Conservation (phyloP, 2,113 vertebrate genomes). For the Todiramphus chloris region DNA sequence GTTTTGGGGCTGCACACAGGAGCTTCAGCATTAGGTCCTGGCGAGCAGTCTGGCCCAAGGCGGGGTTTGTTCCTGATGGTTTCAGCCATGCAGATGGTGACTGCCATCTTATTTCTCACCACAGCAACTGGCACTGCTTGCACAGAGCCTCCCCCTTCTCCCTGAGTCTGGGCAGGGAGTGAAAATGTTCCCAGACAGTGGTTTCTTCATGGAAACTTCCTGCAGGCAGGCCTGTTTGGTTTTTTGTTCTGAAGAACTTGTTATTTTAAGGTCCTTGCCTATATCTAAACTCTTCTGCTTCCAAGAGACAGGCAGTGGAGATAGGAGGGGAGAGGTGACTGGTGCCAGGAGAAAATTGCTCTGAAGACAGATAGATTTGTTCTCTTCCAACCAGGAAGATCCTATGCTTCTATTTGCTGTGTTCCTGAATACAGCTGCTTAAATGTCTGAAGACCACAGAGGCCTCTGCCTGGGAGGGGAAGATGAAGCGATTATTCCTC, state of each 20-base stretch:
- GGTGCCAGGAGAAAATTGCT: not conserved
- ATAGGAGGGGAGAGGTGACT: not conserved
- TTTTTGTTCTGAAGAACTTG: not conserved
- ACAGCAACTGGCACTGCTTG: not conserved
- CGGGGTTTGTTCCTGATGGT: not conserved
- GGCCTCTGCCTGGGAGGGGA: not conserved
- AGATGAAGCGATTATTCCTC: accelerated
- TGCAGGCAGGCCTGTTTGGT: accelerated
- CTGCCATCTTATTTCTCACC: accelerated
- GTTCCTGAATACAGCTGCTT: not conserved
- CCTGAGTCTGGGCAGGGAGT: accelerated
- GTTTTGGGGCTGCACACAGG: not conserved
- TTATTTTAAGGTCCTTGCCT: not conserved
- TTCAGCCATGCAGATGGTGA: accelerated
- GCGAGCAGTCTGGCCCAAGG: no score
- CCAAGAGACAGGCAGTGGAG: not conserved
- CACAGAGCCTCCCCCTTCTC: not conserved
- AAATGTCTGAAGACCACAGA: accelerated
- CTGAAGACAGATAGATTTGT: no score
- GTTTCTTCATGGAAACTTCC: not conserved
- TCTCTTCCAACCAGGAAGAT: no score
- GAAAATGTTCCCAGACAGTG: not conserved
- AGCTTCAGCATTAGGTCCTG: not conserved
- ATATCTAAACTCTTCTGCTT: not conserved
- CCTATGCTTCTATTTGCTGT: not conserved